Evolutionary conservation across 2,113 vertebrate genomes (phyloP).

Genomic region (Cephalopholis sonnerati): DNA sequence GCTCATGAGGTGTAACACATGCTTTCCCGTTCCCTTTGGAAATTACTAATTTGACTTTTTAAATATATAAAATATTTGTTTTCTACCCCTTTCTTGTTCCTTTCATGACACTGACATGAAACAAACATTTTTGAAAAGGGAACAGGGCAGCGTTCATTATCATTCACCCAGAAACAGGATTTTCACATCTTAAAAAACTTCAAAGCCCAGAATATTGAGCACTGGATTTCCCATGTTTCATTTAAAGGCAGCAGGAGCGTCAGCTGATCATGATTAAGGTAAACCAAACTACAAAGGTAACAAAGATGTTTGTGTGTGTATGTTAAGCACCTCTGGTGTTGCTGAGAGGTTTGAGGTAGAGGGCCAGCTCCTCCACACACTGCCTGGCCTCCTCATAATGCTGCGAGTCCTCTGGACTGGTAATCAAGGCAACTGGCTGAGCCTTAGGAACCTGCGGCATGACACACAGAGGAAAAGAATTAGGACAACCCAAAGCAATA

Average conservation of each 20-base stretch:
- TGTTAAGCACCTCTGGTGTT: constrained; percentile 90
- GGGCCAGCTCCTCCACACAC: constrained; percentile 97
- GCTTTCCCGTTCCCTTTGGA: neutral
- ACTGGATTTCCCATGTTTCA: neutral
- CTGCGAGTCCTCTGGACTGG: constrained; percentile 94
- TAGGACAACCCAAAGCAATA: neutral
- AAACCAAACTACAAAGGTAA: neutral
- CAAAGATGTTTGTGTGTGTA: neutral
- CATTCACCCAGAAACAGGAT: neutral
- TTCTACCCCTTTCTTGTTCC: neutral
- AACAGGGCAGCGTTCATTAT: neutral
- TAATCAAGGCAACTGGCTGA: constrained; percentile 94
- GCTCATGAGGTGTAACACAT: neutral
- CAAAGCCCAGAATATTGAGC: neutral
- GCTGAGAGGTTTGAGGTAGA: constrained; percentile 99
- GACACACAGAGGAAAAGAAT: constrained; percentile 4
- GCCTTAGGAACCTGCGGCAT: constrained; percentile 92
- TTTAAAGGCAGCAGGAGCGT: neutral
- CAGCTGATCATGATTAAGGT: neutral
- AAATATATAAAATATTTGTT: neutral
- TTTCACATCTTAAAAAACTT: constrained; percentile 5
- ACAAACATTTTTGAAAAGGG: neutral
- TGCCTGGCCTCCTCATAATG: constrained; percentile 98
- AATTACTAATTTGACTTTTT: neutral
- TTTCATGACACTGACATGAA: neutral